Evolutionary conservation across 2,888 invertebrate species (phyloP), one percentile per base, ranked within the genome.

Genomic region (Eulithis testata): DNA sequence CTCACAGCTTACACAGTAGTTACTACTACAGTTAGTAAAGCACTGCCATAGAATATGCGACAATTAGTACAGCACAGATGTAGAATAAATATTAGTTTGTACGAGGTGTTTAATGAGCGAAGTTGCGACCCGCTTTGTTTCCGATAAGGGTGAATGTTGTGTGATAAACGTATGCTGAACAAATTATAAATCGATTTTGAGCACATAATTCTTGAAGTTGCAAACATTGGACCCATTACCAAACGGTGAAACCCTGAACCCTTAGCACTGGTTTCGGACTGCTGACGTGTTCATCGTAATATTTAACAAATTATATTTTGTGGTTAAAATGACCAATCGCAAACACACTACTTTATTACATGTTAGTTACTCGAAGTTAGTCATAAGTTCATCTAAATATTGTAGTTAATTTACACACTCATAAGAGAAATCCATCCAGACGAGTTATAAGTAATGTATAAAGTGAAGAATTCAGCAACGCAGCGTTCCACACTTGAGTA

Each of bases 51-150:
- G 55, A 55, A 37, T 51, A 60, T 1, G 11, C n/a, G 11, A 37
- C 37, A 56, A 47, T 47, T 45, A 51, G 60, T 60, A 63, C 47
- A 11, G 44, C 9, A 1, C 44, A n/a, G 36, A 50, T 14, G 27
- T 21, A 51, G 63, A 52, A 45, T 51, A 47, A 40, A n/a, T 52
- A 8, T 14, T 14, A 51, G 61, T 55, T 50, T 14, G 40, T 59
- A 53, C 58, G 55, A 62, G 63, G 66, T 67, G 60, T 60, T 67
- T 67, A 67, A 67, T 67, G 66, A 63, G 63, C 60, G 60, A 70
- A 70, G 69, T 70, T 70, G 60, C 54, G 63, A 14, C 4, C 31
- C 66, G 66, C 62, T 67, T 62, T 66, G 69, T 64, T 64, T 53
- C 21, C 45, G 64, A 66, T 67, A 60, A 58, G 62, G 61, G 56